Evolutionary conservation across 2,888 invertebrate genomes (phyloP).

Genomic region (Nowickia ferox): DNA sequence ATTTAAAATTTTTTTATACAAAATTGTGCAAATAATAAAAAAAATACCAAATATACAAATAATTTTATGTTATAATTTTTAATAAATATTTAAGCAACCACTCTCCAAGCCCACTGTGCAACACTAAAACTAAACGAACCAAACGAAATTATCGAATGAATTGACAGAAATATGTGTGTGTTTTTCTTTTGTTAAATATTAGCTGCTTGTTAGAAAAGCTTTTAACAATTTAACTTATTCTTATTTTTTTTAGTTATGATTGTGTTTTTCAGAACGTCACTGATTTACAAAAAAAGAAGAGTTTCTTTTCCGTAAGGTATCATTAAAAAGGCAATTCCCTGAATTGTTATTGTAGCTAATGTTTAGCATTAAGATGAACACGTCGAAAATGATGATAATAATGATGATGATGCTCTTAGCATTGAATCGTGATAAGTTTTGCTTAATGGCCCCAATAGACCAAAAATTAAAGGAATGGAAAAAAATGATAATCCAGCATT

Average conservation of each 20-base stretch:
- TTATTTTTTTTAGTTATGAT: conserved; percentile 35
- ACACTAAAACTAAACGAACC: conserved; percentile 60
- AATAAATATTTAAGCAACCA: background rate
- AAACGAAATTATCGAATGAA: conserved; percentile 53
- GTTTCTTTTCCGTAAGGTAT: conserved; percentile 49
- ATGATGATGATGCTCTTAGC: conserved; percentile 22
- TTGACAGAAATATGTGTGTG: conserved; percentile 40
- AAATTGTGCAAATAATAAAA: too few species aligned
- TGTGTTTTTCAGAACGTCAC: conserved; percentile 59
- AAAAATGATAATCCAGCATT: conserved; percentile 12
- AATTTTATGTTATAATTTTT: too few species aligned
- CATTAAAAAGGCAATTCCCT: conserved; percentile 39
- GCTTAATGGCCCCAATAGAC: conserved; percentile 41
- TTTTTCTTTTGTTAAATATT: conserved; percentile 6
- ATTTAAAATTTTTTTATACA: too few species aligned
- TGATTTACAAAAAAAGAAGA: conserved; percentile 46
- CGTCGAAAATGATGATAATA: conserved; percentile 19
- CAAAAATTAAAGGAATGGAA: background rate
- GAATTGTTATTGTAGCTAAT: conserved; percentile 3
- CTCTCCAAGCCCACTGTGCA: conserved; percentile 42
- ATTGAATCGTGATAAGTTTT: conserved; percentile 30
- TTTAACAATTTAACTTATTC: conserved; percentile 27
- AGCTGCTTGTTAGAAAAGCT: conserved; percentile 22
- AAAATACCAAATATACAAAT: too few species aligned
- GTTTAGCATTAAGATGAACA: conserved; percentile 24